Base-by-base conservation (phyloP, 2,113 vertebrate genomes). In the Calonectris borealis region DNA sequence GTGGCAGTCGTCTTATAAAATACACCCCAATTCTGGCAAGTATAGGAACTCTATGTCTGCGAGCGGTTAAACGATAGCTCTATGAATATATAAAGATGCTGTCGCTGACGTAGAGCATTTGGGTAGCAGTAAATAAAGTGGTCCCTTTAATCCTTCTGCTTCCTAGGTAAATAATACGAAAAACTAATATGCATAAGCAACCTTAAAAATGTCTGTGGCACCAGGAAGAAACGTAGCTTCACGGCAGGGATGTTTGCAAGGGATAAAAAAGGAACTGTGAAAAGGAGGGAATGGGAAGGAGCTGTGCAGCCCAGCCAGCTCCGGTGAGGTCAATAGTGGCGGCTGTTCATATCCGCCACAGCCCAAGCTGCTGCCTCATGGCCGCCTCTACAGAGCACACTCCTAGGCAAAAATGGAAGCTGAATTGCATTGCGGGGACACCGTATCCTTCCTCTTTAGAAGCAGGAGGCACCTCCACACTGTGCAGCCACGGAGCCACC, bases 31-130 rank as follows among this genome's bases (percentile, higher is more conserved):
- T 90, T 93, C 73, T 88, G 77, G 58, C 5, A 10, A 82, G 49
- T 75, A 32, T 25, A 57, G 68, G 48, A 94, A 80, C 16, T 95
- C 94, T 38, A 79, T 83, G 85, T 62, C 83, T 88, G 42, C 5
- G 6, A 94, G 93, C n/a, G 16, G 55, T 95, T 97, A 96, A 94
- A 96, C 26, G 20, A 69, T 90, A 83, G 58, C 31, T 85, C 16
- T 38, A 79, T 36, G 46, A 82, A 84, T 87, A 83, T 13, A 68
- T 69, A 61, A 93, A 89, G 48, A 46, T 46, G 14, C 4, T 79
- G 29, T 52, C 13, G 13, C 29, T 89, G 51, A 72, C 36, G 38
- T 19, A 73, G 46, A 57, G 22, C 14, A 69, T 87, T 78, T 71
- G 31, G 11, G 18, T 57, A 68, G 54, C 65, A 79, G 21, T 69